Evolutionary conservation across 2,888 invertebrate genomes (phyloP).

Genomic region (Cetonia aurata): DNA sequence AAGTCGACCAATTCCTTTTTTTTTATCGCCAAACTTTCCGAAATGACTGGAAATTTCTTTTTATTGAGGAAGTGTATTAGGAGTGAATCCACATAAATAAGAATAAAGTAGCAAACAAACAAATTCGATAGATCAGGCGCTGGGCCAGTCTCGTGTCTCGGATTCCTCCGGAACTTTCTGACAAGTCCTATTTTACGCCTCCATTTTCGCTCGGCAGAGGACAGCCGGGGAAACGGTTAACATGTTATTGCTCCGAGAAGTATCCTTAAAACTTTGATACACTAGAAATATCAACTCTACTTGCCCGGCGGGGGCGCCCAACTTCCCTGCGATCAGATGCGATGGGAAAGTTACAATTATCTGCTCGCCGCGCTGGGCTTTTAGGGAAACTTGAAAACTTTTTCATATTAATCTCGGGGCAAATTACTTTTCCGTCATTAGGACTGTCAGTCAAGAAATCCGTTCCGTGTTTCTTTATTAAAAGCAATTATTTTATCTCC

Average conservation of each 20-base stretch:
- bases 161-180: conserved; percentile 32
- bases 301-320: background rate
- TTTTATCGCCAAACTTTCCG: conserved; percentile 31
- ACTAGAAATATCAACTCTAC: conserved; percentile 42
- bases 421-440: conserved; percentile 59
- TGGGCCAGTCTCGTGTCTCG: conserved; percentile 13
- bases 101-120: conserved; percentile 32
- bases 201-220: conserved; percentile 10
- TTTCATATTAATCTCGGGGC: conserved; percentile 58
- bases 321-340: conserved; percentile 18
- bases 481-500: conserved; percentile 58
- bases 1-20: conserved; percentile 1
- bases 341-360: conserved; percentile 39
- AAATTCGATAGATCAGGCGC: conserved; percentile 35
- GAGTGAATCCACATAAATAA: conserved; percentile 35
- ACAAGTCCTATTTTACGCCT: conserved; percentile 35
- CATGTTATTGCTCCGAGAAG: conserved; percentile 43
- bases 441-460: conserved; percentile 51
- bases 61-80: conserved; percentile 28
- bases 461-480: conserved; percentile 53
- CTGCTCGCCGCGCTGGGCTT: conserved; percentile 19
- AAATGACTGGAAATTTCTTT: conserved; percentile 31
- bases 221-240: conserved; percentile 35
- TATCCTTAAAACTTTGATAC: conserved; percentile 44
- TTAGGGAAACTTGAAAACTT: conserved; percentile 50